phyloP scores from a whole-genome alignment of 2,888 invertebrate species.

The Pristionchus fissidentatus region DNA sequence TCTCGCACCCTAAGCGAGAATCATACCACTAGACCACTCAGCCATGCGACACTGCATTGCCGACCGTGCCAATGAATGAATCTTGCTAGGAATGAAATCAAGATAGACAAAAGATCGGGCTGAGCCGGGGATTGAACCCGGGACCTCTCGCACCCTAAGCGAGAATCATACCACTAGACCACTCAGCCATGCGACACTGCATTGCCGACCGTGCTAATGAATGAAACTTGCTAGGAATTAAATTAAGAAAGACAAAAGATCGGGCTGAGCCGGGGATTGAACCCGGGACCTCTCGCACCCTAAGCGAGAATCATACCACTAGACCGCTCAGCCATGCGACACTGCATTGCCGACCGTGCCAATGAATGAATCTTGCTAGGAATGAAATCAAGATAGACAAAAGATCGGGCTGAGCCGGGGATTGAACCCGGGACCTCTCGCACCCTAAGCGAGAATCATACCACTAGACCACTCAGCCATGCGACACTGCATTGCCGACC shows the following conservation, averaged over 20 bases:
- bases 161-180: conserved; percentile 72
- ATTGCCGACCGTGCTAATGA: too few species aligned
- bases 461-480: conserved; percentile 70
- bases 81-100: too few species aligned
- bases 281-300: conserved; percentile 72
- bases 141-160: conserved; percentile 72
- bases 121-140: conserved; percentile 69
- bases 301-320: conserved; percentile 72
- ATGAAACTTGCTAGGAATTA: too few species aligned
- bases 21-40: conserved; percentile 70
- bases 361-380: too few species aligned
- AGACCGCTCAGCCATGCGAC: conserved; percentile 64
- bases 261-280: conserved; percentile 63
- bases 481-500: too few species aligned
- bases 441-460: conserved; percentile 72
- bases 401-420: conserved; percentile 64
- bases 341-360: too few species aligned
- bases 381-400: too few species aligned
- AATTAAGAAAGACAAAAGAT: too few species aligned
- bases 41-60: too few species aligned
- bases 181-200: conserved; percentile 55
- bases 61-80: too few species aligned
- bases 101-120: conserved; percentile 22
- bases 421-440: conserved; percentile 72
- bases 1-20: conserved; percentile 72